Evolutionary conservation across 2,113 vertebrate genomes (phyloP), one percentile per base, ranked within the genome.

Genomic region (Boleophthalmus pectinirostris): DNA sequence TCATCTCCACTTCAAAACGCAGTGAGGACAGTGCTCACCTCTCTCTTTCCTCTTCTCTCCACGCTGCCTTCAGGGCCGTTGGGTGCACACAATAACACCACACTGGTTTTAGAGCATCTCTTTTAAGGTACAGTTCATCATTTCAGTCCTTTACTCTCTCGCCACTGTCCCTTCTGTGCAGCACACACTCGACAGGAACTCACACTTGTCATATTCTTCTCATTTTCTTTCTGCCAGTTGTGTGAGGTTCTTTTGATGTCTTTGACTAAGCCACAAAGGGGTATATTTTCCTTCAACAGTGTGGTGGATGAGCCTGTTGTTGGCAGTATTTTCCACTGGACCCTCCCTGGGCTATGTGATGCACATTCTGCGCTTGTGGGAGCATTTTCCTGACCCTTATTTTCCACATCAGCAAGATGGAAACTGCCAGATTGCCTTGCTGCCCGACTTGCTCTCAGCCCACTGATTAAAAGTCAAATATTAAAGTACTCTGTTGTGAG

Each of bases 391-490:
- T 73, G 49, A 70, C 81, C 82, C 79, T 82, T 70, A 81, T 86
- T 90, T 92, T 90, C 78, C 72, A 85, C 84, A 86, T 85, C 75
- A 84, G 77, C 70, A 79, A 83, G 70, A 85, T 8, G 33, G 67
- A 68, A 81, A 82, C 63, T 81, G 78, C 85, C 75, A 75, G 80
- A 79, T 73, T 84, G 82, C 78, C 60, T 81, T 69, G 77, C 51
- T 71, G 79, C 69, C 66, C 80, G 46, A 74, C 68, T 70, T 72
- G 85, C 77, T 69, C 76, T 80, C 81, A 87, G 83, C 78, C 78
- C 73, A 35, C 80, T 89, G 87, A 93, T 92, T 90, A 89, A 83
- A 89, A 90, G 90, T 91, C 83, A 92, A 89, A 93, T 93, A 93
- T 91, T 91, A 92, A 90, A 93, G 85, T 87, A 83, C 77, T 87